Evolutionary conservation across 2,113 vertebrate species (phyloP), one percentile per base, ranked within the genome.

Genomic region (Ancistrus triradiatus): DNA sequence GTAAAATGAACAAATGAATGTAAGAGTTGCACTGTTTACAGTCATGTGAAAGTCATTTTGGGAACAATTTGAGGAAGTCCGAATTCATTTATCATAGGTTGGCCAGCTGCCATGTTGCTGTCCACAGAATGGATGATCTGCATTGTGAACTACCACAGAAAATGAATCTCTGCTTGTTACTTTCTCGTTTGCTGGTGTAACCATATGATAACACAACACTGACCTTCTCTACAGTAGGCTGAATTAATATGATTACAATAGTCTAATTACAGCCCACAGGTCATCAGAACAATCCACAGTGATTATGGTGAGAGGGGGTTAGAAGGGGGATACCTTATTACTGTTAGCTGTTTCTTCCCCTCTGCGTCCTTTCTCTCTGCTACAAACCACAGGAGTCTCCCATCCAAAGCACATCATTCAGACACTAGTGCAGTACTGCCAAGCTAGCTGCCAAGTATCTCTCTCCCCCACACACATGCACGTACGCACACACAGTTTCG

Each of bases 351-450:
- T 47, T 46, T 27, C 49, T 55, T 43, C 17, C 15, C 21, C 40
- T 46, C 11, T 52, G 24, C 28, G 38, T 47, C 10, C 9, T 53
- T 22, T 38, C 48, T 47, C 19, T 53, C 11, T 31, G 13, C 31
- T 43, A 56, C 49, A 52, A 63, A 51, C 56, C 67, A 49, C 57
- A 38, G 35, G 44, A 66, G 59, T 66, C 38, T 25, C 15, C 55
- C 53, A 57, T 66, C 57, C 63, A 70, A 73, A 60, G 44, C 44
- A 28, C 60, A 73, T 73, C 71, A 64, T n/a, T 65, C 71, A 73
- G 51, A 24, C 15, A 52, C 38, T 8, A 59, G 47, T 31, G 43
- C 49, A 11, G 46, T 1, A 43, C 38, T 73, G 65, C 55, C 47
- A 38, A 59, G 47, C 66, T 48, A 63, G 38, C 48, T 21, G 48